Percentiles rank a stretch among this genome's conserved stretches.
Evolutionary conservation across 2,113 vertebrate genomes (phyloP).

Genomic region (Calcarius ornatus): DNA sequence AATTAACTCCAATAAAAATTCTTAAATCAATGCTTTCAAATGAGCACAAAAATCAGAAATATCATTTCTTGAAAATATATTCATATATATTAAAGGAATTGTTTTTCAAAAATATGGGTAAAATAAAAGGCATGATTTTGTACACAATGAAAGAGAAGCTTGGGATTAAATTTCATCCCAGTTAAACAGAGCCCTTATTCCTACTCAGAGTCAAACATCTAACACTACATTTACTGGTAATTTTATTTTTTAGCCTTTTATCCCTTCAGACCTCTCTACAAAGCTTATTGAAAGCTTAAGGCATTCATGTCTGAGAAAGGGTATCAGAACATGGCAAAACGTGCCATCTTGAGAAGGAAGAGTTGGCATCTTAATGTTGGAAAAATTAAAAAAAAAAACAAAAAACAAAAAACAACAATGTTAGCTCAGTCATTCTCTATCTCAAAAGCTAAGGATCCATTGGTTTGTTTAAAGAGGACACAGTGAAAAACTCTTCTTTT

Average conservation of each 20-base stretch:
- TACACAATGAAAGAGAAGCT: neutral
- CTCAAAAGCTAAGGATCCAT: neutral
- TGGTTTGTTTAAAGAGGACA: neutral
- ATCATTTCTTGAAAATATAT: neutral
- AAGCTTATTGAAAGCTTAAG: neutral
- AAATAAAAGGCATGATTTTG: neutral
- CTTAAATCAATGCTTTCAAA: neutral
- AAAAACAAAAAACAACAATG: neutral
- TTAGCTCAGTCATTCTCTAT: neutral
- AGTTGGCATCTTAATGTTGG: neutral
- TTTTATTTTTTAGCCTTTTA: neutral
- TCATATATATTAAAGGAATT: neutral
- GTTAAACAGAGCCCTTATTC: neutral
- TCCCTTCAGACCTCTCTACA: neutral
- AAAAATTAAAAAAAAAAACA: neutral
- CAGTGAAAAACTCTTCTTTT: neutral
- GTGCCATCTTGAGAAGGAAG: neutral
- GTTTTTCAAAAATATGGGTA: neutral
- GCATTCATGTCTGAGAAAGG: neutral
- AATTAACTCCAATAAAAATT: neutral
- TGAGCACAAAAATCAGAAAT: neutral
- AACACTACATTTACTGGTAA: neutral
- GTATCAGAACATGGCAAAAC: neutral
- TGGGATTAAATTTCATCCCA: neutral
- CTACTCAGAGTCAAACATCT: neutral